Evolutionary conservation across 2,797 vertebrate genomes (phyloP).

Genomic region (Pseudochromis fuscus): DNA sequence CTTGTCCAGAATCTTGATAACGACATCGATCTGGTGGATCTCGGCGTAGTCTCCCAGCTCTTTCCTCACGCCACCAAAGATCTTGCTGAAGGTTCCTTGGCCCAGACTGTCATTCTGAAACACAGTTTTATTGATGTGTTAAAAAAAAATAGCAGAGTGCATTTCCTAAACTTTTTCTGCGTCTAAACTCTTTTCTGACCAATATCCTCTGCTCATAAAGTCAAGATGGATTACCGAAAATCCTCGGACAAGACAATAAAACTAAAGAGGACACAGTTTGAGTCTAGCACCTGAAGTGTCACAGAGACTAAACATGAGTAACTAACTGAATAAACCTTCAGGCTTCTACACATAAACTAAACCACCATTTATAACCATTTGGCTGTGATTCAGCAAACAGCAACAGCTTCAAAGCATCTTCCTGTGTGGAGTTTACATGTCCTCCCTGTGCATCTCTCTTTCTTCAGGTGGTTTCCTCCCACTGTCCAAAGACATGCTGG

Average conservation of each 20-base stretch:
- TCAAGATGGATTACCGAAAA: not conserved
- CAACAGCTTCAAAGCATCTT: too few relatives aligned
- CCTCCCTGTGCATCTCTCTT: too few relatives aligned
- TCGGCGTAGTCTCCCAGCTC: constrained; percentile 95
- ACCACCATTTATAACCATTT: not conserved
- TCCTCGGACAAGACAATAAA: not conserved
- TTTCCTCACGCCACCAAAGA: constrained; percentile 91
- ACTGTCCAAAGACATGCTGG: too few relatives aligned
- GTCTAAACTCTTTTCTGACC: not conserved
- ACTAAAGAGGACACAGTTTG: not conserved
- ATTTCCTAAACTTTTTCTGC: not conserved
- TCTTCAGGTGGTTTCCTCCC: too few relatives aligned
- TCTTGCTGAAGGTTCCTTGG: constrained; percentile 97
- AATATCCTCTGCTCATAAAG: not conserved
- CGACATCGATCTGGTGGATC: constrained; percentile 92
- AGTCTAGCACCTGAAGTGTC: not conserved
- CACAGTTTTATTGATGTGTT: constrained; percentile 17
- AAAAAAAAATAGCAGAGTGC: not conserved
- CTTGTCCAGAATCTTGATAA: constrained; percentile 96
- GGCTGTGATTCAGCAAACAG: not conserved
- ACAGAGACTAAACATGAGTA: not conserved
- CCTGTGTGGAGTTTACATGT: too few relatives aligned
- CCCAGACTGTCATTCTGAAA: constrained; percentile 92
- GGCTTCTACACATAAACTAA: not conserved
- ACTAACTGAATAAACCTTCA: not conserved